Conservation (phyloP, 2,797 vertebrate genomes). For the Centroberyx gerrardi region DNA sequence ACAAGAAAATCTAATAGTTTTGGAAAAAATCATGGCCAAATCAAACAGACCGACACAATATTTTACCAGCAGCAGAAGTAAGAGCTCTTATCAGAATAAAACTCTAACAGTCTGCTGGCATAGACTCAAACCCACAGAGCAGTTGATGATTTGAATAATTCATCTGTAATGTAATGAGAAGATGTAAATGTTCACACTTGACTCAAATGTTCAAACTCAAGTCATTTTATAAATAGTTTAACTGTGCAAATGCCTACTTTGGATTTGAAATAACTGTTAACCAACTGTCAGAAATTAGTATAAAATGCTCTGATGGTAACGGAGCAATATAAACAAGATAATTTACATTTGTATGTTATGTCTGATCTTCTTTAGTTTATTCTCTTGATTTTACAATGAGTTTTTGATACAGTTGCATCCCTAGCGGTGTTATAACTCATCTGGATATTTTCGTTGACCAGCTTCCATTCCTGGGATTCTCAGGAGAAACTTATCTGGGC, state of each 20-base stretch:
- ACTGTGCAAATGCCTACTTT: conserved; percentile 42
- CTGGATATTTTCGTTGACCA: background rate
- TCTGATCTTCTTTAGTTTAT: background rate
- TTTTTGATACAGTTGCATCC: background rate
- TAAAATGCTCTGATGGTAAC: background rate
- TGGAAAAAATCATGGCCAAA: background rate
- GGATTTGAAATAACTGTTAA: conserved; percentile 21
- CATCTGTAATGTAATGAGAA: conserved; percentile 70
- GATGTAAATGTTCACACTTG: conserved; percentile 75
- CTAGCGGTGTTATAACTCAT: conserved; percentile 1
- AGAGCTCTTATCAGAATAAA: conserved; percentile 56
- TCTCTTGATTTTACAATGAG: background rate
- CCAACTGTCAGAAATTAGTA: conserved; percentile 18
- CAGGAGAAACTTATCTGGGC: background rate
- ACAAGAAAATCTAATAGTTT: too few species aligned
- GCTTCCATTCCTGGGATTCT: too few species aligned
- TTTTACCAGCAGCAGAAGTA: conserved; percentile 52
- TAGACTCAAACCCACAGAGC: conserved; percentile 47
- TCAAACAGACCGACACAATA: conserved; percentile 21
- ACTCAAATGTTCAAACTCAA: conserved; percentile 23
- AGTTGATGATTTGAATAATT: conserved; percentile 74
- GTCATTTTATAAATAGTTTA: conserved; percentile 56
- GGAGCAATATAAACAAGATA: too few species aligned
- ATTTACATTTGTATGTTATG: background rate
- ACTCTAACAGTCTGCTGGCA: conserved; percentile 59